Evolutionary conservation across 2,113 vertebrate genomes (phyloP).

Genomic region (sheep (Ovis aries)): DNA sequence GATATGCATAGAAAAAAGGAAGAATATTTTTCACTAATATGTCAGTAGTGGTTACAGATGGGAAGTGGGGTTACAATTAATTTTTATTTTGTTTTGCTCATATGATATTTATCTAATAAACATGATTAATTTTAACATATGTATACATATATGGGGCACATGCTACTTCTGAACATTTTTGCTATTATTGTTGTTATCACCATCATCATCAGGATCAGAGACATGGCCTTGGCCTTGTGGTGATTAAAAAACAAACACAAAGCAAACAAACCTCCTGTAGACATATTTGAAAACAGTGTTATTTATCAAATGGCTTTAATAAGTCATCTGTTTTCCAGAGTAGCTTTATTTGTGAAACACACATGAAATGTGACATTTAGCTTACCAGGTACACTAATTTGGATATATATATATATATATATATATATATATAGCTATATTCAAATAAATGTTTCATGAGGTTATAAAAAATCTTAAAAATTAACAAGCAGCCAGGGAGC

Average conservation of each 20-base stretch:
- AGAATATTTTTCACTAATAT: neutral
- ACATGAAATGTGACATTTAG: neutral
- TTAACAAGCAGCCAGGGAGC: neutral
- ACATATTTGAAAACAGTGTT: neutral
- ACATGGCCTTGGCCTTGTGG: neutral
- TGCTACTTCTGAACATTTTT: neutral
- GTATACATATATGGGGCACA: neutral
- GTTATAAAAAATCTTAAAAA: constrained; percentile 13
- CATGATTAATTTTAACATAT: neutral
- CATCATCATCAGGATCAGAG: neutral
- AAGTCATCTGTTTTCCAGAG: neutral
- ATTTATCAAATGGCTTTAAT: neutral
- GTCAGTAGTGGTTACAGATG: neutral
- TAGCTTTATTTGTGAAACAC: neutral
- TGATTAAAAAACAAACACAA: neutral
- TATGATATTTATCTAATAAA: neutral
- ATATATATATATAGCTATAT: neutral
- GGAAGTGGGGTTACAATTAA: neutral
- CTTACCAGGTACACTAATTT: constrained; percentile 1
- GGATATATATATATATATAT: neutral
- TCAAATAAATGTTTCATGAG: constrained; percentile 15
- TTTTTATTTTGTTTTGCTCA: neutral
- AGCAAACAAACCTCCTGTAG: neutral
- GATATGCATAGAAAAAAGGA: neutral
- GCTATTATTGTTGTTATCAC: neutral